Base-by-base conservation (phyloP, 2,888 invertebrate species). In the Torymus tubicola region DNA sequence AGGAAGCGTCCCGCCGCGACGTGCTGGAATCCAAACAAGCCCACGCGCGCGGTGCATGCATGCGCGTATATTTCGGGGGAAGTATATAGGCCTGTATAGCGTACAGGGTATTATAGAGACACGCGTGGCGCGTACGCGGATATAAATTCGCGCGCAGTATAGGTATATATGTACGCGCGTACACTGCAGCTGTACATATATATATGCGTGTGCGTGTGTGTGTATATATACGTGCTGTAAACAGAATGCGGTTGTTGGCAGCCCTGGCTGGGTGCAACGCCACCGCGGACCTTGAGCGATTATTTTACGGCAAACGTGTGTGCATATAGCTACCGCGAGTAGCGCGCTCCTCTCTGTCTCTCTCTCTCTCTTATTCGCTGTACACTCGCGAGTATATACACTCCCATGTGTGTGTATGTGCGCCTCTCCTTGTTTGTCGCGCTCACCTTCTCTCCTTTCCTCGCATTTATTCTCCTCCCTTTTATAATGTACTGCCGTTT, bases 211-310 rank as follows among this genome's bases (percentile, higher is more conserved):
- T 73, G 58, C 70, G 42, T 53, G 42, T 52, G 70, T 80, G 81
- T 72, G 79, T 81, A 82, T 84, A 80, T 81, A 76, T 31, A 84
- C 69, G 83, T 85, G 87, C 86, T 88, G 89, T 89, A 89, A 89
- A 89, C 87, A 89, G 87, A 79, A 52, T 86, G 85, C 86, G 86
- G 86, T 86, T 87, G 89, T 87, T 88, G 88, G 87, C 87, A 88
- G 85, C 86, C 87, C 88, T 89, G 88, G 85, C 83, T 87, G 90
- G 87, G 90, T 89, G 90, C 90, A 90, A 90, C 89, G 90, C 90
- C 90, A 89, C 88, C 86, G 85, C 86, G 87, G 89, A 89, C 90
- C 90, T 90, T 90, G 90, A 90, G 87, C 90, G 90, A 89, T 90
- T 89, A 90, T 90, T 89, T 90, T 90, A 89, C 90, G 87, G 88